Evolutionary conservation across 2,797 vertebrate species (phyloP).

Genomic region (Streptopelia turtur): DNA sequence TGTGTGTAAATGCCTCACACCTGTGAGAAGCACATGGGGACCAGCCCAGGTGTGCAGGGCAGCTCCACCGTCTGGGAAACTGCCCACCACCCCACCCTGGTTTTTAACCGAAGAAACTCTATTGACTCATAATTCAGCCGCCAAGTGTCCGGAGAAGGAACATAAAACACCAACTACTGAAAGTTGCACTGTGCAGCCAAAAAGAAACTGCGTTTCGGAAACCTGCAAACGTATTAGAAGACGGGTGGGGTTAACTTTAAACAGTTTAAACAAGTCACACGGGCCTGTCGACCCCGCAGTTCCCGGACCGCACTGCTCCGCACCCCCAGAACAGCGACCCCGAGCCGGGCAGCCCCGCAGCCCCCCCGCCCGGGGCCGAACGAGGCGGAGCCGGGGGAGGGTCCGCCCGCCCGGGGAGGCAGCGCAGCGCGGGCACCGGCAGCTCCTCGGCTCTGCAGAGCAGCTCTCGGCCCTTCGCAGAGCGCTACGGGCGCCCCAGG

Average conservation of each 20-base stretch:
- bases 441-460: too few relatives aligned
- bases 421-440: rapidly evolving
- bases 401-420: too few relatives aligned
- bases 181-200: rapidly evolving
- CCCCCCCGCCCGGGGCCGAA: too few relatives aligned
- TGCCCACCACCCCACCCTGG: not conserved
- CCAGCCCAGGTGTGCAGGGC: not conserved
- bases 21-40: rapidly evolving
- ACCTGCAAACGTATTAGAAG: rapidly evolving
- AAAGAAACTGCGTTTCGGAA: rapidly evolving
- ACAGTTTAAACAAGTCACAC: rapidly evolving
- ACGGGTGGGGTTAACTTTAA: rapidly evolving
- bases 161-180: rapidly evolving
- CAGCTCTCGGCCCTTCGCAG: not conserved
- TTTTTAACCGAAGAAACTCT: rapidly evolving
- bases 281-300: rapidly evolving
- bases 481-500: not conserved
- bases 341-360: too few relatives aligned
- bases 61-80: not conserved
- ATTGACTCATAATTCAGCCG: rapidly evolving
- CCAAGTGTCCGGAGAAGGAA: rapidly evolving
- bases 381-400: not conserved
- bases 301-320: too few relatives aligned
- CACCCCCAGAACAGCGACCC: too few relatives aligned
- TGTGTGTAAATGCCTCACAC: rapidly evolving